Conservation (phyloP, 2,113 vertebrate genomes). For the Eonycteris spelaea region DNA sequence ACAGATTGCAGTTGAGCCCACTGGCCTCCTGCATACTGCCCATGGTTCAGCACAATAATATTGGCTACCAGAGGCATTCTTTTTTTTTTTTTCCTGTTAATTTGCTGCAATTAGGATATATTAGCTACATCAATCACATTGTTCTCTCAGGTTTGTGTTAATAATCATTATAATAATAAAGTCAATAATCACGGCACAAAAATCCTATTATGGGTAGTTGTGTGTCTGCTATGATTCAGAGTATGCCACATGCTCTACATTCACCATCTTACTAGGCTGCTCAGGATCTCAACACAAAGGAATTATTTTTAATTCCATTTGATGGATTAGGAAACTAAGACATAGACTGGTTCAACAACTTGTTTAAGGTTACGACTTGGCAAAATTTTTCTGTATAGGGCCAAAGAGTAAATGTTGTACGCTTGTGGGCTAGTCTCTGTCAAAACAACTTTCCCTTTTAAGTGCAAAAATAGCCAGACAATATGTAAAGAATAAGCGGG, state of each 20-base stretch:
- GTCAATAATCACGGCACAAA: neutral
- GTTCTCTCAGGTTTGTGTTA: neutral
- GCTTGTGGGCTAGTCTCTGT: too few species aligned
- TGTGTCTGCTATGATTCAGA: neutral
- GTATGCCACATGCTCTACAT: neutral
- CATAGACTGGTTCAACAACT: neutral
- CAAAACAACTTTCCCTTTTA: neutral
- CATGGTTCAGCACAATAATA: neutral
- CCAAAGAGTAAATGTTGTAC: neutral
- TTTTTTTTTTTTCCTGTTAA: neutral
- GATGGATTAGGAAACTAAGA: neutral
- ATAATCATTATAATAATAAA: neutral
- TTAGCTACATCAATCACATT: neutral
- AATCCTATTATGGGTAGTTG: neutral
- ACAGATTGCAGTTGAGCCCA: neutral
- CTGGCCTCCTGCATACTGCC: neutral
- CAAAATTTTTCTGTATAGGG: neutral
- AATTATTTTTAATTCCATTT: neutral
- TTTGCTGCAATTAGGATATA: neutral
- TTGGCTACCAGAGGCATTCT: neutral
- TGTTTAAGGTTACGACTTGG: neutral
- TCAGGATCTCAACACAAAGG: neutral
- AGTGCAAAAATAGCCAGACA: neutral
- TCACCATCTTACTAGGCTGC: neutral
- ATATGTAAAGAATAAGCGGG: neutral